phyloP scores from a whole-genome alignment of 2,888 invertebrate species.

The Galeopsomyia nigrocyanea region DNA sequence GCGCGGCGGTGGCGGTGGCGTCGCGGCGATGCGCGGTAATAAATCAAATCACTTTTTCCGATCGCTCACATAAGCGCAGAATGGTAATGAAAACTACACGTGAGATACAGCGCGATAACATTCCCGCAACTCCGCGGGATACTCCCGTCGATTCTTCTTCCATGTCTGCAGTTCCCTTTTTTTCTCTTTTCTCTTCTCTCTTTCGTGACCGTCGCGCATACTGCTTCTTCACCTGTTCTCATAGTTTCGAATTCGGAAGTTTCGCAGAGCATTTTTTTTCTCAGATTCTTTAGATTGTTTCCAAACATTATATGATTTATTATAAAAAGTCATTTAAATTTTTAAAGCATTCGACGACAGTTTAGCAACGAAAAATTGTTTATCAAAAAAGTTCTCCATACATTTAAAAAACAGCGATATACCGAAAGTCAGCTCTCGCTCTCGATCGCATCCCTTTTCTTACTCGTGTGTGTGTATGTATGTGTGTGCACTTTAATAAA shows the following conservation, averaged over 20 bases:
- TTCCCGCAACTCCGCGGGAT: slow-evolving; percentile 56
- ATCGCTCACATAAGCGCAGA: slow-evolving; percentile 52
- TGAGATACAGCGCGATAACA: slow-evolving; percentile 66
- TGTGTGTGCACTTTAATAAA: slow-evolving; percentile 15
- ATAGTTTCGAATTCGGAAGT: neutral
- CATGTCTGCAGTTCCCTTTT: slow-evolving; percentile 46
- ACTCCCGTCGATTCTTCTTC: slow-evolving; percentile 50
- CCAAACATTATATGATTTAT: too few relatives aligned
- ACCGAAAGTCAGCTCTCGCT: neutral
- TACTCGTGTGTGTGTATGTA: too few relatives aligned
- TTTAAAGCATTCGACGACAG: too few relatives aligned
- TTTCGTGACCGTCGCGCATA: too few relatives aligned
- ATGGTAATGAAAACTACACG: slow-evolving; percentile 65
- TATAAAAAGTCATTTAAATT: too few relatives aligned
- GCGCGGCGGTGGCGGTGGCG: slow-evolving; percentile 5
- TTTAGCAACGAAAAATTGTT: too few relatives aligned
- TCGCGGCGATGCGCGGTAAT: slow-evolving; percentile 57
- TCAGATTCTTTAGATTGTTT: neutral
- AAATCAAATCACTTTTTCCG: slow-evolving; percentile 66
- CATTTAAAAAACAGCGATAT: too few relatives aligned
- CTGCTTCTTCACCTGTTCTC: too few relatives aligned
- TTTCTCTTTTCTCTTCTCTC: slow-evolving; percentile 40
- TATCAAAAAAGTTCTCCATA: too few relatives aligned
- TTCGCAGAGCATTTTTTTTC: slow-evolving; percentile 9
- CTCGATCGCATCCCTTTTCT: neutral